A percentile compares a stretch with the other conserved stretches of the same genome.
Evolutionary conservation across 1,140 invertebrate genomes (phyloP).

Genomic region (Lepeophtheirus salmonis): DNA sequence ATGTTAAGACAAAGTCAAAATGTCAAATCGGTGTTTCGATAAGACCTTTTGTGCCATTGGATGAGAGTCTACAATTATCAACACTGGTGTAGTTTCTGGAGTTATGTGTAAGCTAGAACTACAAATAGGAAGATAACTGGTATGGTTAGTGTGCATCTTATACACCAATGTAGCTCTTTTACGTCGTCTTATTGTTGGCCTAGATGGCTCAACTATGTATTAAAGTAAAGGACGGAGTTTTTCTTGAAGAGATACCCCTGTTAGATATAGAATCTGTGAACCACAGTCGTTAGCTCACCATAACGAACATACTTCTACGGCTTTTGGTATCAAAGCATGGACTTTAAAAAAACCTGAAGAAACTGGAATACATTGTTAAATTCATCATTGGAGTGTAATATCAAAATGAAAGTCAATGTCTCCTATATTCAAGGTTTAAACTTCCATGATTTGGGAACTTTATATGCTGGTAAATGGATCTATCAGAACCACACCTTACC

Average conservation of each 20-base stretch:
- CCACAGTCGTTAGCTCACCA: slow-evolving; percentile 17
- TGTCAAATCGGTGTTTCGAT: slow-evolving; percentile 15
- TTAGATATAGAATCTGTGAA: slow-evolving; percentile 12
- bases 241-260: slow-evolving; percentile 1
- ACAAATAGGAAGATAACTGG: slow-evolving; percentile 13
- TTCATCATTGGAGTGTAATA: slow-evolving; percentile 17
- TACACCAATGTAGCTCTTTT: slow-evolving; percentile 13
- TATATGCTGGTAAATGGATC: slow-evolving; percentile 4
- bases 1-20: no score
- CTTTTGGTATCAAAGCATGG: slow-evolving; percentile 16
- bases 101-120: slow-evolving; percentile 15
- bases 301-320: slow-evolving; percentile 13
- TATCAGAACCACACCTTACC: slow-evolving; percentile 20
- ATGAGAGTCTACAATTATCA: slow-evolving; percentile 14
- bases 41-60: slow-evolving; percentile 18
- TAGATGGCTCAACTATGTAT: neutral
- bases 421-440: slow-evolving; percentile 11
- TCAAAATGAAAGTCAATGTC: slow-evolving; percentile 4
- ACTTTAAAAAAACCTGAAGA: slow-evolving; percentile 18
- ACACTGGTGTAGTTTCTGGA: slow-evolving; percentile 16
- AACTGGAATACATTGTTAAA: slow-evolving; percentile 9
- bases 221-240: neutral
- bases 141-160: slow-evolving; percentile 16
- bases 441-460: slow-evolving; percentile 7
- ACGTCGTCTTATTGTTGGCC: neutral